These are phyloP conservation scores for Cylloceria caligata DNA, from an alignment of 2,888 invertebrate genomes.

Conservation along the genomic window DNA sequence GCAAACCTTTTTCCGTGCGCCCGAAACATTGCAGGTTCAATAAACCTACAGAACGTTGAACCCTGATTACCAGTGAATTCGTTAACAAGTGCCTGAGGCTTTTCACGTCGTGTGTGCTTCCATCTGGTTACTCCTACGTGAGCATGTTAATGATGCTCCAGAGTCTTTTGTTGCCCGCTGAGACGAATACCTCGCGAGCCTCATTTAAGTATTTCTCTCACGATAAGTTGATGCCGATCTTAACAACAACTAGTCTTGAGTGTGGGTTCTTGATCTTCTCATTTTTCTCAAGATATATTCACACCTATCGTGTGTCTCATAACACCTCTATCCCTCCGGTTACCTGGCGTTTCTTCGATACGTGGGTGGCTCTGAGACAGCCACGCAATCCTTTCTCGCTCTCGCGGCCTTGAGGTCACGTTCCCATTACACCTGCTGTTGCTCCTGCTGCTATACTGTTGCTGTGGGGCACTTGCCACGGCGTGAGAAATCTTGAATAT, in stretches of 20 bases:
- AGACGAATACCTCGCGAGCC: not conserved
- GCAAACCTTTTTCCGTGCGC: no score
- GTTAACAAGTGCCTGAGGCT: not conserved
- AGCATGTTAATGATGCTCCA: slow-evolving; percentile 39
- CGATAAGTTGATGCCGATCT: slow-evolving; percentile 24
- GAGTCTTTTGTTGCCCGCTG: slow-evolving; percentile 34
- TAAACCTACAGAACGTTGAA: not conserved
- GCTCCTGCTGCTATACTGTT: slow-evolving; percentile 21
- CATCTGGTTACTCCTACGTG: slow-evolving; percentile 1
- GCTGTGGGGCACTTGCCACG: slow-evolving; percentile 49
- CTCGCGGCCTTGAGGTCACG: slow-evolving; percentile 66
- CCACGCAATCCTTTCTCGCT: slow-evolving; percentile 59
- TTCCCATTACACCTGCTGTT: slow-evolving; percentile 66
- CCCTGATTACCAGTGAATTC: slow-evolving; percentile 2
- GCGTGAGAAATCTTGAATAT: slow-evolving; percentile 62
- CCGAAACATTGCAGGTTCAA: no score
- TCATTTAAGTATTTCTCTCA: slow-evolving; percentile 35
- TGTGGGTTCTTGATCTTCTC: slow-evolving; percentile 39
- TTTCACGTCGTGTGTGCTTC: not conserved
- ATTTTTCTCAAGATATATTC: slow-evolving; percentile 47
- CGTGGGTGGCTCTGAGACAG: slow-evolving; percentile 63
- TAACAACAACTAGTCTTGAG: slow-evolving; percentile 1
- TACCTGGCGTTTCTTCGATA: slow-evolving; percentile 61
- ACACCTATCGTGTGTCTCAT: slow-evolving; percentile 58
- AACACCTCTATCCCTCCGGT: slow-evolving; percentile 52